Conservation (phyloP, 2,113 vertebrate species). For the Hippolais icterina region DNA sequence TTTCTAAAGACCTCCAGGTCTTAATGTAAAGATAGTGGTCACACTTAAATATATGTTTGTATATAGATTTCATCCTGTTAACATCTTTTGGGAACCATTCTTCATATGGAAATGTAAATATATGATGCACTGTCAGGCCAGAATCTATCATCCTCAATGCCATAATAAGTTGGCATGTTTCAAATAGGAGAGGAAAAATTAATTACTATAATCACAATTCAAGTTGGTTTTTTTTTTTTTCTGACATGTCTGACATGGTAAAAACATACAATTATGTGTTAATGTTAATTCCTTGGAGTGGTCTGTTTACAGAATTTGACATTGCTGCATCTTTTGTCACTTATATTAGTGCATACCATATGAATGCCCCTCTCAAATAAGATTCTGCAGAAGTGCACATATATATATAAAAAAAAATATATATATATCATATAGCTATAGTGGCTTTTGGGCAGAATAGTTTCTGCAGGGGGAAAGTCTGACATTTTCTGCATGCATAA, state of each 20-base stretch:
- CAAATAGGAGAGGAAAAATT: slow-evolving; percentile 46
- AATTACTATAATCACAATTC: slow-evolving; percentile 47
- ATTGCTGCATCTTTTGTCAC: slow-evolving; percentile 17
- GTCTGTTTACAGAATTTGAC: slow-evolving; percentile 45
- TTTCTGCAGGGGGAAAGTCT: not conserved
- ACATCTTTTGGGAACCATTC: not conserved
- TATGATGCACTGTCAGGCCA: not conserved
- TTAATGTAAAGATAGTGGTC: not conserved
- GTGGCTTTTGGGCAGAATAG: not conserved
- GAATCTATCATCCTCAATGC: slow-evolving; percentile 11
- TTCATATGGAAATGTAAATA: slow-evolving; percentile 17
- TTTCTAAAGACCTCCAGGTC: not conserved
- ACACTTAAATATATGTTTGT: not conserved
- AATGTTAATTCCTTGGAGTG: slow-evolving; percentile 40
- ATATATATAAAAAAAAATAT: not conserved
- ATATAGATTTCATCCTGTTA: not conserved
- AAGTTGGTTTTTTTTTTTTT: slow-evolving; percentile 20
- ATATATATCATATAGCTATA: not conserved
- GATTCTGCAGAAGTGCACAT: not conserved
- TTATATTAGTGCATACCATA: not conserved
- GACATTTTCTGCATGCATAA: not conserved
- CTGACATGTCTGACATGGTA: slow-evolving; percentile 26
- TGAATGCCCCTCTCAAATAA: not conserved
- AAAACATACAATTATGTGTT: slow-evolving; percentile 62
- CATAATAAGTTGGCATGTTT: slow-evolving; percentile 34